Evolutionary conservation across 2,797 vertebrate genomes (phyloP).

Genomic region (Aphelocoma californica): DNA sequence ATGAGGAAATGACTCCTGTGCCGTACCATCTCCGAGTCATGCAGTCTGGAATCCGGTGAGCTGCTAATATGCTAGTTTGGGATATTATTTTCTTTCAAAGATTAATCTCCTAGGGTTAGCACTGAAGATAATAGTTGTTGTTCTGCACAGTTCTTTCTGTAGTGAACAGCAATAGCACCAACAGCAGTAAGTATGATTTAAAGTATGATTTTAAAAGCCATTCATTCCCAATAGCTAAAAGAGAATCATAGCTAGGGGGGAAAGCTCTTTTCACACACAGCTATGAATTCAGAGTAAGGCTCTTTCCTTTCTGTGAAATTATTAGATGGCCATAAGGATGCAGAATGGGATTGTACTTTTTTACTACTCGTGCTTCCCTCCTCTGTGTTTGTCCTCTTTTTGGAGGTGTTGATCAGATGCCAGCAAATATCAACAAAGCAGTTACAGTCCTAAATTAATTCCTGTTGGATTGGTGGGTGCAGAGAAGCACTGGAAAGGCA

Average conservation of each 20-base stretch:
- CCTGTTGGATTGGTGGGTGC: not conserved
- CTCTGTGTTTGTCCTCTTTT: fast-evolving
- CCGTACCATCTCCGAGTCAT: not conserved
- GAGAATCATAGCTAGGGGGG: not conserved
- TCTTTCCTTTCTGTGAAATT: not conserved
- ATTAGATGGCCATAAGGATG: not conserved
- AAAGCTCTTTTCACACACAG: not conserved
- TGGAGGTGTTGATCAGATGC: not conserved
- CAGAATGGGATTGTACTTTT: not conserved
- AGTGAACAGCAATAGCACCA: not conserved
- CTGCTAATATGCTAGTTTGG: not conserved
- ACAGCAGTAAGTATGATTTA: not conserved
- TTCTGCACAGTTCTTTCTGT: not conserved
- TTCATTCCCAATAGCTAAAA: not conserved
- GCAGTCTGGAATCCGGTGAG: not conserved
- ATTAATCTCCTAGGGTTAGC: not conserved
- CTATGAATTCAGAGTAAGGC: not conserved
- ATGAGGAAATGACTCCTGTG: not conserved
- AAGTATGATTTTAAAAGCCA: not conserved
- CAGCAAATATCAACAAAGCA: not conserved
- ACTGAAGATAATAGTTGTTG: not conserved
- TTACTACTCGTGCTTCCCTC: not conserved
- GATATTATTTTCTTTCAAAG: not conserved
- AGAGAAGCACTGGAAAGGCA: not conserved
- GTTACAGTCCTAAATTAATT: not conserved